Conservation (phyloP, 2,888 invertebrate genomes). For the Boloria selene region DNA sequence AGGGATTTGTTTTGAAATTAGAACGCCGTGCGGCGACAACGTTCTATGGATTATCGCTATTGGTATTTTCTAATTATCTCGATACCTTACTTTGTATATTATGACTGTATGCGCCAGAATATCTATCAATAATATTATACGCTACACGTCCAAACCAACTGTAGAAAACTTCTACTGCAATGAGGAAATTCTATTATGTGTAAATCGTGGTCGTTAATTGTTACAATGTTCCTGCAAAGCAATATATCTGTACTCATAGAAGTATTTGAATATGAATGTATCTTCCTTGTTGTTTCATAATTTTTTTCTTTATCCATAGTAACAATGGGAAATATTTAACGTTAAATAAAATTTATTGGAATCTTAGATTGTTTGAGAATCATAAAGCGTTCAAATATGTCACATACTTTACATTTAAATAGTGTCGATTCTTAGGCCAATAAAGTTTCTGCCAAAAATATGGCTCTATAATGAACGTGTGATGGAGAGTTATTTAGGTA, state of each 20-base stretch:
- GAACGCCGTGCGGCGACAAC: constrained; percentile 70
- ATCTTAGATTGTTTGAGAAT: too few relatives aligned
- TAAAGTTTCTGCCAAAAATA: too few relatives aligned
- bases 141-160: not conserved
- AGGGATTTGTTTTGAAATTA: constrained; percentile 81
- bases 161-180: constrained; percentile 11
- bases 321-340: not conserved
- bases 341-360: too few relatives aligned
- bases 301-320: constrained; percentile 11
- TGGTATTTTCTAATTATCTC: constrained; percentile 69
- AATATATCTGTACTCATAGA: constrained; percentile 19
- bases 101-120: constrained; percentile 10
- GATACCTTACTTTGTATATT: constrained; percentile 11
- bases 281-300: constrained; percentile 26
- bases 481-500: too few relatives aligned
- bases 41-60: constrained; percentile 72
- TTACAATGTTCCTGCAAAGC: constrained; percentile 23
- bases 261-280: constrained; percentile 23
- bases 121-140: constrained; percentile 2
- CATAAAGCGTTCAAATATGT: too few relatives aligned
- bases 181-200: constrained; percentile 36
- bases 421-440: not conserved
- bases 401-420: too few relatives aligned
- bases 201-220: constrained; percentile 32
- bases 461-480: too few relatives aligned